These are phyloP conservation scores for Styela clava DNA, from an alignment of 23 tunicate genomes.

Conservation along the genomic window DNA sequence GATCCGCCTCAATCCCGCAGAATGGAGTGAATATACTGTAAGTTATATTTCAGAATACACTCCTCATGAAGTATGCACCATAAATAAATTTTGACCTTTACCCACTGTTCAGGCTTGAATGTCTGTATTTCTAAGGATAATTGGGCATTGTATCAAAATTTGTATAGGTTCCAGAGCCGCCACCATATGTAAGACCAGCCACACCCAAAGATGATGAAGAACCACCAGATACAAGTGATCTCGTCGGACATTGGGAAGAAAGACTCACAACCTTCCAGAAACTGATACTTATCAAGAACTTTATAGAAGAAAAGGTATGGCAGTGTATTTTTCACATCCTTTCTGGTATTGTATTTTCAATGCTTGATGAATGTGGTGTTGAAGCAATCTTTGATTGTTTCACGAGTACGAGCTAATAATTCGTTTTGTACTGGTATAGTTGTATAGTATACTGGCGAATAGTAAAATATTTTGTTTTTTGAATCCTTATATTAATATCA, in stretches of 20 bases:
- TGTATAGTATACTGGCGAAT: too few relatives aligned
- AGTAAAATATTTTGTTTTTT: too few relatives aligned
- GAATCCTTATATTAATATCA: too few relatives aligned
- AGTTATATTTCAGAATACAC: too few relatives aligned
- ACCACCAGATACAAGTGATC: slow-evolving; percentile 29
- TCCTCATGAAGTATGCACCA: not conserved
- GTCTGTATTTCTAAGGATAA: not conserved
- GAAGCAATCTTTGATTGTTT: too few relatives aligned
- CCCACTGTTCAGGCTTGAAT: not conserved
- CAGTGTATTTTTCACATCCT: not conserved
- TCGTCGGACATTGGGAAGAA: slow-evolving; percentile 94
- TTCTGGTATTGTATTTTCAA: too few relatives aligned
- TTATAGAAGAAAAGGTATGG: slow-evolving; percentile 75
- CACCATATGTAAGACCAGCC: slow-evolving; percentile 19
- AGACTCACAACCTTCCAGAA: slow-evolving; percentile 90
- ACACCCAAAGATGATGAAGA: slow-evolving; percentile 56
- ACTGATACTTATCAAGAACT: slow-evolving; percentile 71
- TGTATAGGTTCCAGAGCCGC: slow-evolving; percentile 26
- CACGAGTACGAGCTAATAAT: too few relatives aligned
- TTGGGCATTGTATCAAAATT: too few relatives aligned
- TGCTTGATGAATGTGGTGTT: too few relatives aligned
- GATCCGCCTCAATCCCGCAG: slow-evolving; percentile 71
- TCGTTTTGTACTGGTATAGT: too few relatives aligned
- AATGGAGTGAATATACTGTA: slow-evolving; percentile 66
- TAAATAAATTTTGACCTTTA: not conserved